Conservation (phyloP, 2,888 invertebrate genomes). For the Linnaemya vulpina region DNA sequence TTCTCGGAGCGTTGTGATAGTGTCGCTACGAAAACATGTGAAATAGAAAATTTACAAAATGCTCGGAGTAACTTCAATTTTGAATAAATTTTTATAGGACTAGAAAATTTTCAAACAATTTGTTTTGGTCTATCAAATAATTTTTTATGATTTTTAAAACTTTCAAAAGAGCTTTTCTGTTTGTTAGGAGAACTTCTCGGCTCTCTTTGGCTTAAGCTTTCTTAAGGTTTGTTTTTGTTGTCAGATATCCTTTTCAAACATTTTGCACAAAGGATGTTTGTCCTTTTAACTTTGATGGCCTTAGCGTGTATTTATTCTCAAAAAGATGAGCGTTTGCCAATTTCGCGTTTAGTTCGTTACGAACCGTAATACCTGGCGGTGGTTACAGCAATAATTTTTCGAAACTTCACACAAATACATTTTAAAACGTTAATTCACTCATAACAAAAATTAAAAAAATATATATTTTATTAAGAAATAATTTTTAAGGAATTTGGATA, state of each 20-base stretch:
- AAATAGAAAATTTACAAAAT: no score
- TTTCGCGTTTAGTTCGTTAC: conserved; percentile 68
- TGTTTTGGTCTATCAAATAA: no score
- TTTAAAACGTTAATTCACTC: conserved; percentile 19
- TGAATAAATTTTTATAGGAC: no score
- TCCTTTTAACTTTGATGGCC: conserved; percentile 38
- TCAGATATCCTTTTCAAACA: conserved; percentile 16
- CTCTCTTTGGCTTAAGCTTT: conserved; percentile 28
- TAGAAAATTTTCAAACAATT: no score
- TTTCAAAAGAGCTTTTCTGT: conserved; percentile 16
- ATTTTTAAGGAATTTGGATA: conserved; percentile 16
- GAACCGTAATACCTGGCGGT: conserved; percentile 67
- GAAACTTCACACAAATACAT: conserved; percentile 31
- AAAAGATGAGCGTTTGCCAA: conserved; percentile 69
- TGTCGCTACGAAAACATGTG: no score
- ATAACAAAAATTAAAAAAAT: background rate
- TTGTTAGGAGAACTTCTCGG: conserved; percentile 7
- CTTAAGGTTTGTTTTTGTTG: background rate
- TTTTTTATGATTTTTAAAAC: no score
- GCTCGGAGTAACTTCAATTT: no score
- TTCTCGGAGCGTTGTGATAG: no score
- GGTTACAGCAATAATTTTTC: conserved; percentile 64
- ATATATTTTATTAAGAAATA: conserved; percentile 17
- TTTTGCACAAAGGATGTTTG: conserved; percentile 14
- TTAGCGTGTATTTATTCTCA: conserved; percentile 27